Evolutionary conservation across 2,113 vertebrate genomes (phyloP).

Genomic region (Zosterops lateralis): DNA sequence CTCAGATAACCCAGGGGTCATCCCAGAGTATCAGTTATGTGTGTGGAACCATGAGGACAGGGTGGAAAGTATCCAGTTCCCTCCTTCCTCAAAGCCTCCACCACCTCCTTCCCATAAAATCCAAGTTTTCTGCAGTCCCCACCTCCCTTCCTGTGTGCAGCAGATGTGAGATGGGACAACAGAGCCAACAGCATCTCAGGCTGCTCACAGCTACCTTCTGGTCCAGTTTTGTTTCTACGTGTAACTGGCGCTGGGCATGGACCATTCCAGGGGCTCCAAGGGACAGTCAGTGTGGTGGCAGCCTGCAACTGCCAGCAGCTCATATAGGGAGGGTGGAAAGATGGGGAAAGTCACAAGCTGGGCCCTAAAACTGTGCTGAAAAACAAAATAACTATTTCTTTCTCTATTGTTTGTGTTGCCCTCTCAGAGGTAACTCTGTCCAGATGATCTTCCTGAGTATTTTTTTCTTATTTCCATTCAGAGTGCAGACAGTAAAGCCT

Average conservation of each 20-base stretch:
- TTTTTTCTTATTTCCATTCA: neutral
- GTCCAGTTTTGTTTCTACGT: neutral
- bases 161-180: neutral
- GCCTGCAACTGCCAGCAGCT: neutral
- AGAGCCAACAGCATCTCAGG: neutral
- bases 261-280: neutral
- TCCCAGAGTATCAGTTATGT: neutral
- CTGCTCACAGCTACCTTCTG: neutral
- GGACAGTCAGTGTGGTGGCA: rapidly evolving
- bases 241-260: neutral
- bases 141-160: rapidly evolving
- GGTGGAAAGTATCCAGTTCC: neutral
- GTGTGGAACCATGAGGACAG: neutral
- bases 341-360: neutral
- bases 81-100: neutral
- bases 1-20: constrained; percentile 35
- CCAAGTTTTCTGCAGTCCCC: neutral
- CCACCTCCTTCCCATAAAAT: neutral
- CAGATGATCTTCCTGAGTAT: neutral
- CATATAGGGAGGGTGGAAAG: neutral
- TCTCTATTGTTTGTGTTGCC: neutral
- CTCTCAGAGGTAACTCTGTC: neutral
- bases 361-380: neutral
- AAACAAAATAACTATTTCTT: neutral
- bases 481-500: neutral